Percentiles rank a stretch among this genome's conserved stretches.
phyloP scores from a whole-genome alignment of 53 echinoderm and acorn worm species.

The Crossaster papposus region DNA sequence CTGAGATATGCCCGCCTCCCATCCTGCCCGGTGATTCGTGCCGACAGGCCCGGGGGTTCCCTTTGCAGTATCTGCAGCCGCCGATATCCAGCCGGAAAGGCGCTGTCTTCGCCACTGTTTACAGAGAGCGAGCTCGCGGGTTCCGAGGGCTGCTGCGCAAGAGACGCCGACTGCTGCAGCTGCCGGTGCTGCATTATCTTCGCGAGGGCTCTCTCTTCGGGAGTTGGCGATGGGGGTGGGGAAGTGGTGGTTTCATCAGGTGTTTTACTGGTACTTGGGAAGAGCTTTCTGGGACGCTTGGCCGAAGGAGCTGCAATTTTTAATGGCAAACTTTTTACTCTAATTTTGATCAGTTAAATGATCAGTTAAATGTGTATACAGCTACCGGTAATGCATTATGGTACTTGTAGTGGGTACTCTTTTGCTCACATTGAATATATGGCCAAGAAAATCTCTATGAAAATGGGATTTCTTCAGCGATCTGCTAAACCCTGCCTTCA shows the following conservation, averaged over 20 bases:
- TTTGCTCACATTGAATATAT: too few relatives aligned
- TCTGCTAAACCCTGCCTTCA: too few relatives aligned
- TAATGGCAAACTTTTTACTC: background rate
- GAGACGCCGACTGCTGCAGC: background rate
- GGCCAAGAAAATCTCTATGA: too few relatives aligned
- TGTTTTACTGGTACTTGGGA: background rate
- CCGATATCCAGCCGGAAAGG: slow-evolving; percentile 15
- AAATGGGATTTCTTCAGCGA: too few relatives aligned
- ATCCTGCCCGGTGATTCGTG: slow-evolving; percentile 71
- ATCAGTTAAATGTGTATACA: too few relatives aligned
- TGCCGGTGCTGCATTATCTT: slow-evolving; percentile 39
- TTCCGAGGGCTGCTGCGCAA: background rate
- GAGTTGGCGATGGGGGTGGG: slow-evolving; percentile 74
- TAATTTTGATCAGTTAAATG: background rate
- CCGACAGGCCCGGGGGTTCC: slow-evolving; percentile 71
- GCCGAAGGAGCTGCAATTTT: slow-evolving; percentile 52
- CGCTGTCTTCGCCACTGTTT: background rate
- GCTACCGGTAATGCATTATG: too few relatives aligned
- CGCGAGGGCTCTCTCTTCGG: slow-evolving; percentile 57
- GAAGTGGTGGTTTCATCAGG: slow-evolving; percentile 56
- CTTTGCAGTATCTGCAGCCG: slow-evolving; percentile 62
- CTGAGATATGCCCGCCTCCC: slow-evolving; percentile 72
- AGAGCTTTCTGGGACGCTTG: slow-evolving; percentile 60
- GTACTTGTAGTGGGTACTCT: too few relatives aligned
- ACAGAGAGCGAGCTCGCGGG: background rate